A percentile compares a stretch with the other conserved stretches of the same genome.
phyloP scores from a whole-genome alignment of 2,888 invertebrate species.

The Drosophila multiciliata region DNA sequence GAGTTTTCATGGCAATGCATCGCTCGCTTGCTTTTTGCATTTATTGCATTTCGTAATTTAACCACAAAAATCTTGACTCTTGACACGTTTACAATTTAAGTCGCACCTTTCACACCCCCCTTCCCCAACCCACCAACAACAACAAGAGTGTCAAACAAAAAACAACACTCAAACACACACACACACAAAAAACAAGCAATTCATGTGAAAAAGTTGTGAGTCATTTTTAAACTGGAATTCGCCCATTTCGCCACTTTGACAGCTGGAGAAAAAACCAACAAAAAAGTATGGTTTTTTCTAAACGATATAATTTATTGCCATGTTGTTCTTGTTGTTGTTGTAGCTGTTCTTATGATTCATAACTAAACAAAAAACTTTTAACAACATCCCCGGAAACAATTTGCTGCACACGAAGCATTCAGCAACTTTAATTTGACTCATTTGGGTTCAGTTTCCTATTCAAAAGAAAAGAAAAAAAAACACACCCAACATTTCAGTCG shows the following conservation, averaged over 20 bases:
- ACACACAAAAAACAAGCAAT: constrained; percentile 38
- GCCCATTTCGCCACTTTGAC: constrained; percentile 1
- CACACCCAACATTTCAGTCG: constrained; percentile 15
- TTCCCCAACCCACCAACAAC: constrained; percentile 23
- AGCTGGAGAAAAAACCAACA: constrained; percentile 2
- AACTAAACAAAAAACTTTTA: constrained; percentile 71
- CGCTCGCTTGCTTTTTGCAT: constrained; percentile 50
- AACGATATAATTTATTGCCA: constrained; percentile 68
- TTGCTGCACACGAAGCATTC: constrained; percentile 76
- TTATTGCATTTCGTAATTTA: constrained; percentile 59
- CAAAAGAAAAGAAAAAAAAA: constrained; percentile 11
- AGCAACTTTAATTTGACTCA: constrained; percentile 75
- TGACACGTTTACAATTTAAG: constrained; percentile 55
- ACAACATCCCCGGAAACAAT: constrained; percentile 80
- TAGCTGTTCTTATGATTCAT: constrained; percentile 67
- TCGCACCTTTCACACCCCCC: not conserved
- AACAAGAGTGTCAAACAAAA: constrained; percentile 67
- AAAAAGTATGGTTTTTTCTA: constrained; percentile 36
- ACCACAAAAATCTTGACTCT: constrained; percentile 72
- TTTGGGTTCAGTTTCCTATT: constrained; percentile 33
- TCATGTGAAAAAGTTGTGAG: constrained; percentile 59
- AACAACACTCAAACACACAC: constrained; percentile 26
- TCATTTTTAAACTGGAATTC: constrained; percentile 42
- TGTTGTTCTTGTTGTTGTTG: constrained; percentile 22
- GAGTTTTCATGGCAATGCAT: constrained; percentile 62